Percentiles rank a stretch among this genome's conserved stretches.
Evolutionary conservation across 2,888 invertebrate species (phyloP).

Genomic region (Listrodromus nycthemerus): DNA sequence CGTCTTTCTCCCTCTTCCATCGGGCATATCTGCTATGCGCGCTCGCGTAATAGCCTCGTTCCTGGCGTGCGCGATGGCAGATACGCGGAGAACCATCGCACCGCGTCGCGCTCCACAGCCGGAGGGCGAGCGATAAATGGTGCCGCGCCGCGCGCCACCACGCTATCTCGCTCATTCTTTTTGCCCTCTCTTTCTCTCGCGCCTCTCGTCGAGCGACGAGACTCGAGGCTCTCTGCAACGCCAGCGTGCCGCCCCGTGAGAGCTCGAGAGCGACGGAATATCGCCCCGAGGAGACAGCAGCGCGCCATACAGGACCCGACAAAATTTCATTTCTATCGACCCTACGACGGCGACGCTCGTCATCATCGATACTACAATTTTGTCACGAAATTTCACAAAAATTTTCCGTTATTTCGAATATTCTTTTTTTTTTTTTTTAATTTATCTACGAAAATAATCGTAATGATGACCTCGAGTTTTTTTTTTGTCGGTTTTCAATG

Average conservation of each 20-base stretch:
- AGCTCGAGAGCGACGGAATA: constrained; percentile 41
- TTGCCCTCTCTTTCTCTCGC: constrained; percentile 13
- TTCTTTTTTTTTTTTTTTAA: too few species aligned
- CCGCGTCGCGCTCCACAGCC: constrained; percentile 68
- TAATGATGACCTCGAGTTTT: background rate
- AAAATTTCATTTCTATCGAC: constrained; percentile 40
- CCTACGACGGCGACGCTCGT: background rate
- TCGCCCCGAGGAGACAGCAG: constrained; percentile 40
- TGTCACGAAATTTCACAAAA: background rate
- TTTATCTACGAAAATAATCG: too few species aligned
- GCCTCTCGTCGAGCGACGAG: constrained; percentile 37
- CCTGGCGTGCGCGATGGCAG: constrained; percentile 77
- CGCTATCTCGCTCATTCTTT: constrained; percentile 37
- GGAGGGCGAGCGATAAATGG: constrained; percentile 79
- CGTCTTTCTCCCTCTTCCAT: constrained; percentile 69
- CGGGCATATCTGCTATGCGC: constrained; percentile 73
- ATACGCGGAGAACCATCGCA: constrained; percentile 72
- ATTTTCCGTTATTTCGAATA: too few species aligned
- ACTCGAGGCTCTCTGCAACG: constrained; percentile 32
- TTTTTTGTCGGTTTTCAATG: background rate
- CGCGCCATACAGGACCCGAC: constrained; percentile 55
- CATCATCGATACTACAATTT: background rate
- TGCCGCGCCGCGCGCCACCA: constrained; percentile 71
- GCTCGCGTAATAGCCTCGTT: constrained; percentile 80
- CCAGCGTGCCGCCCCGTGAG: constrained; percentile 50